Conservation (phyloP, 2,888 invertebrate species). For the Actias luna region DNA sequence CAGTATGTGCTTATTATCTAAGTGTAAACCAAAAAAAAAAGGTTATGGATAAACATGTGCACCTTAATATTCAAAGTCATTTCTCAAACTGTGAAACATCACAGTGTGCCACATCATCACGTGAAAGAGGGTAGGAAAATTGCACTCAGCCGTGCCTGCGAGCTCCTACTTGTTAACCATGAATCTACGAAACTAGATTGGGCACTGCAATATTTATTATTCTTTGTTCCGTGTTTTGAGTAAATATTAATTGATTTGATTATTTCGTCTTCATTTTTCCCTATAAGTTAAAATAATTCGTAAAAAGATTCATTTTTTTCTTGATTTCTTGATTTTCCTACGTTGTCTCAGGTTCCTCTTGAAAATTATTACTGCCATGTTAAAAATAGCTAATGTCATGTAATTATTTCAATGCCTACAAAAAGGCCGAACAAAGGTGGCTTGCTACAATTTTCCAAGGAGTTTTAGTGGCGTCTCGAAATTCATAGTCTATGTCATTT, state of each 20-base stretch:
- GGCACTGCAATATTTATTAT: not conserved
- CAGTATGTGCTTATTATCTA: not conserved
- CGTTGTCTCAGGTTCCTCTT: no score
- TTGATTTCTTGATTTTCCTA: no score
- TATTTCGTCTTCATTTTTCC: not conserved
- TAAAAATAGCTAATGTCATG: no score
- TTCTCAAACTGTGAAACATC: constrained; percentile 54
- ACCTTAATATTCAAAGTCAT: constrained; percentile 52
- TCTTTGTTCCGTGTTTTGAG: not conserved
- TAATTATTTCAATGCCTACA: no score
- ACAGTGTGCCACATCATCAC: constrained; percentile 49
- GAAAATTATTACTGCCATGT: no score
- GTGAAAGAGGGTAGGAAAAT: constrained; percentile 45
- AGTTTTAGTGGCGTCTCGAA: no score
- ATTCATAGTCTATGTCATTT: no score
- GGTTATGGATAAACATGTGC: not conserved
- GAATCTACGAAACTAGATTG: constrained; percentile 26
- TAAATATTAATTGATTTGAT: not conserved
- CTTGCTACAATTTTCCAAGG: no score
- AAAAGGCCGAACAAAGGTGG: no score
- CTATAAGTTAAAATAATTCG: not conserved
- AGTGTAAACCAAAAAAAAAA: constrained; percentile 5
- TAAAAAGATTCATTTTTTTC: no score
- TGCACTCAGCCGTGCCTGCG: constrained; percentile 31
- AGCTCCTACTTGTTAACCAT: constrained; percentile 19